Evolutionary conservation across 2,797 vertebrate genomes (phyloP).

Genomic region (Hyperoplus lanceolatus): DNA sequence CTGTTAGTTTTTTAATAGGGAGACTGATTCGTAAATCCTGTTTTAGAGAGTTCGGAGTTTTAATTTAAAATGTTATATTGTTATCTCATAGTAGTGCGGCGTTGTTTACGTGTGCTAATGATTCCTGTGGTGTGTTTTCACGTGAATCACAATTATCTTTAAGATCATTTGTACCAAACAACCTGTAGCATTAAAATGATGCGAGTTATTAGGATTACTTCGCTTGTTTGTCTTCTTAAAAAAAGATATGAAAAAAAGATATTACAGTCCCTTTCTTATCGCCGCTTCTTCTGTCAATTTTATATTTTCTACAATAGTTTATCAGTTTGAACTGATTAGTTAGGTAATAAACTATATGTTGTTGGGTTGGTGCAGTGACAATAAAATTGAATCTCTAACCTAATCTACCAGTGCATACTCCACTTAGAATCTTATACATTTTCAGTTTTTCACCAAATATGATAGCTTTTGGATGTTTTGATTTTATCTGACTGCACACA

Average conservation of each 20-base stretch:
- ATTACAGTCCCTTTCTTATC: neutral
- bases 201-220: neutral
- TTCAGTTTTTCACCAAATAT: neutral
- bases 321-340: neutral
- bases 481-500: too few relatives aligned
- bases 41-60: neutral
- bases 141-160: neutral
- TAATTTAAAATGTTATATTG: neutral
- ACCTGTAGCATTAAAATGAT: neutral
- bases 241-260: neutral
- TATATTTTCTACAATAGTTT: neutral
- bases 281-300: neutral
- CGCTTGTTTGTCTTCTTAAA: neutral
- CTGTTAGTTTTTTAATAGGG: neutral
- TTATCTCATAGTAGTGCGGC: neutral
- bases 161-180: neutral
- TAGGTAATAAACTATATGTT: neutral
- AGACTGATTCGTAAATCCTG: neutral
- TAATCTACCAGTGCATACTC: neutral
- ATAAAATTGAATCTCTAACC: too few relatives aligned
- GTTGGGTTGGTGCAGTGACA: neutral
- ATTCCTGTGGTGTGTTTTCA: neutral
- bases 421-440: neutral
- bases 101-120: neutral
- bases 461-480: neutral